A percentile compares a stretch with the other conserved stretches of the same genome.
phyloP scores from a whole-genome alignment of 2,113 vertebrate genomes.

The Hirundichthys speculiger region DNA sequence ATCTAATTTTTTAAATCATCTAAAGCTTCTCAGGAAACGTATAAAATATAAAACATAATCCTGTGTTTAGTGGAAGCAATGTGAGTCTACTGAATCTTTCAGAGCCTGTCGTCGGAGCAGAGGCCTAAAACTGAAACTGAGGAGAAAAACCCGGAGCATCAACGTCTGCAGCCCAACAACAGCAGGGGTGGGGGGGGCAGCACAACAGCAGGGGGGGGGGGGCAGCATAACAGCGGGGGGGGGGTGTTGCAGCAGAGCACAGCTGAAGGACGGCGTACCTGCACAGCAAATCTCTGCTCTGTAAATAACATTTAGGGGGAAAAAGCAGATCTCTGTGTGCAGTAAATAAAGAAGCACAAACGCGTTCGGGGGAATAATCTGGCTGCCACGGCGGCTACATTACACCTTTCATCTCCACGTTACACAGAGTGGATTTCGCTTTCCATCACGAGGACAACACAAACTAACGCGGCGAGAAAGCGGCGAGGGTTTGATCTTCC shows the following conservation, averaged over 20 bases:
- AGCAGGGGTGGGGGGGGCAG: too few species aligned
- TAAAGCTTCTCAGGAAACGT: too few species aligned
- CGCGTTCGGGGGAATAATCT: slow-evolving; percentile 59
- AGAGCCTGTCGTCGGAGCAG: too few species aligned
- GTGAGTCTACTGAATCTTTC: too few species aligned
- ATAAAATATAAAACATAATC: too few species aligned
- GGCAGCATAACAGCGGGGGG: too few species aligned
- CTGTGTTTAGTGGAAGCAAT: too few species aligned
- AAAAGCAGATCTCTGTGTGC: slow-evolving; percentile 30
- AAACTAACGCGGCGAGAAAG: slow-evolving; percentile 52
- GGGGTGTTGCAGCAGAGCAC: slow-evolving; percentile 19
- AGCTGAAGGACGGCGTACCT: slow-evolving; percentile 48
- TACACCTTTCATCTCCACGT: slow-evolving; percentile 67
- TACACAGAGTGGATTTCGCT: slow-evolving; percentile 61
- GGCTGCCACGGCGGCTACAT: slow-evolving; percentile 46
- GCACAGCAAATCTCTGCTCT: slow-evolving; percentile 44
- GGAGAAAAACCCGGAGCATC: too few species aligned
- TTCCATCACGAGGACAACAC: slow-evolving; percentile 65
- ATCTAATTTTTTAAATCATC: too few species aligned
- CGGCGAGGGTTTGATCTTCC: slow-evolving; percentile 71
- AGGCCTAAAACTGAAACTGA: too few species aligned
- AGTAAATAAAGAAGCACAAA: slow-evolving; percentile 56
- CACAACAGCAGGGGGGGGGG: too few species aligned
- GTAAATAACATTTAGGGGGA: slow-evolving; percentile 43
- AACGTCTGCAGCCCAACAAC: too few species aligned